These are phyloP conservation scores for Aphyosemion australe DNA, from an alignment of 2,113 vertebrate species.

Conservation along the genomic window DNA sequence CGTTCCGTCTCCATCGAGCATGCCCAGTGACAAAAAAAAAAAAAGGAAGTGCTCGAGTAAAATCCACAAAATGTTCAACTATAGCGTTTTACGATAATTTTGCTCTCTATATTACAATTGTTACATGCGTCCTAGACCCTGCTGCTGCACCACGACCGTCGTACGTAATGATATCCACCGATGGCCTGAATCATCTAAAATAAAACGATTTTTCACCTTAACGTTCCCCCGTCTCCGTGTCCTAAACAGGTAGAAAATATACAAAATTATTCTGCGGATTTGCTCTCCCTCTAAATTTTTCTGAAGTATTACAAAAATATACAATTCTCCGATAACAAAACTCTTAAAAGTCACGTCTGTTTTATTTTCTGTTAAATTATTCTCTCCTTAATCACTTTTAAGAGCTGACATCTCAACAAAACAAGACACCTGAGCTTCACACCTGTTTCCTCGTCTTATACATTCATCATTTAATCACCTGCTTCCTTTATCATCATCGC, in stretches of 20 bases:
- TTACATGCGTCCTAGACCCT: constrained; percentile 57
- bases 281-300: constrained; percentile 72
- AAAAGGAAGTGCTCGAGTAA: constrained; percentile 75
- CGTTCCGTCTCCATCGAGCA: constrained; percentile 35
- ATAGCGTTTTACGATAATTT: constrained; percentile 71
- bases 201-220: constrained; percentile 63
- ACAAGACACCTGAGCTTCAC: constrained; percentile 78
- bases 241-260: constrained; percentile 80
- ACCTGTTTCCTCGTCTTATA: constrained; percentile 64
- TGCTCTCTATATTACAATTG: constrained; percentile 76
- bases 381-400: constrained; percentile 67
- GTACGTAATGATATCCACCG: constrained; percentile 35
- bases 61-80: constrained; percentile 75
- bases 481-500: constrained; percentile 40
- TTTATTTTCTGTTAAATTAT: constrained; percentile 68
- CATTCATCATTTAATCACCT: constrained; percentile 72
- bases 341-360: constrained; percentile 77
- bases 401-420: constrained; percentile 65
- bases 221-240: constrained; percentile 33
- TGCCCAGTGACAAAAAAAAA: constrained; percentile 61
- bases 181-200: constrained; percentile 59
- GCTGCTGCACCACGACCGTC: constrained; percentile 54
- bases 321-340: constrained; percentile 83
- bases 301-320: constrained; percentile 83
- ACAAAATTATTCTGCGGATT: constrained; percentile 81